Percentiles rank a stretch among this genome's conserved stretches.
Evolutionary conservation across 2,888 invertebrate species (phyloP).

Genomic region (Acanthococcus lagerstroemiae): DNA sequence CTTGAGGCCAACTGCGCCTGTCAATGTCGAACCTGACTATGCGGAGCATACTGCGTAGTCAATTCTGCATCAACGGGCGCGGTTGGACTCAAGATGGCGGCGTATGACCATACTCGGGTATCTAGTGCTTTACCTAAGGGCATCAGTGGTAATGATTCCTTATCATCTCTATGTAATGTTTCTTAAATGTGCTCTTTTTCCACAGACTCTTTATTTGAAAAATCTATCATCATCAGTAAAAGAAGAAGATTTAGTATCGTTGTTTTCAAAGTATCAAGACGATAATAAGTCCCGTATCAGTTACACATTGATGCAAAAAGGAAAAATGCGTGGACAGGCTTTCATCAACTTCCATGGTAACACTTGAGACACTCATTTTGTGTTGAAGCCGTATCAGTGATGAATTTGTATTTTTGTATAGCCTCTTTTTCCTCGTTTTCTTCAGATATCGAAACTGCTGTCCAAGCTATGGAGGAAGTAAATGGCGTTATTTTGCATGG

Average conservation of each 20-base stretch:
- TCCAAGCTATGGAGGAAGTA: conserved; percentile 45
- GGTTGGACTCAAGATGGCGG: too few relatives aligned
- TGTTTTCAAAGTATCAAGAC: conserved; percentile 45
- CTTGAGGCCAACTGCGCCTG: too few relatives aligned
- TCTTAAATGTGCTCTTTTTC: too few relatives aligned
- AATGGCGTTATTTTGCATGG: conserved; percentile 48
- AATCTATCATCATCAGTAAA: conserved; percentile 47
- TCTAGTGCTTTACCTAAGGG: too few relatives aligned
- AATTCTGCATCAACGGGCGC: too few relatives aligned
- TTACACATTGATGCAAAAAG: conserved; percentile 44
- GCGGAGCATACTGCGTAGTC: too few relatives aligned
- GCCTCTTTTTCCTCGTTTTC: conserved; percentile 32
- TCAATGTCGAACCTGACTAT: too few relatives aligned
- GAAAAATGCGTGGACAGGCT: conserved; percentile 51
- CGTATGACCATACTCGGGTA: too few relatives aligned
- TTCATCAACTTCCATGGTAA: conserved; percentile 49
- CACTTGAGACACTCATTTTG: not conserved
- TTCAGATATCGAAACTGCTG: conserved; percentile 45
- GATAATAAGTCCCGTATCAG: conserved; percentile 41
- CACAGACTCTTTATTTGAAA: conserved; percentile 48
- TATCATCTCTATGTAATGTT: too few relatives aligned
- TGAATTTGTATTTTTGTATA: too few relatives aligned
- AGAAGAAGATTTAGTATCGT: conserved; percentile 44
- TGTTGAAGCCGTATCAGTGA: too few relatives aligned
- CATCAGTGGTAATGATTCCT: too few relatives aligned